Base-by-base conservation (phyloP, 2,888 invertebrate genomes). In the Drepanosiphum platanoidis region DNA sequence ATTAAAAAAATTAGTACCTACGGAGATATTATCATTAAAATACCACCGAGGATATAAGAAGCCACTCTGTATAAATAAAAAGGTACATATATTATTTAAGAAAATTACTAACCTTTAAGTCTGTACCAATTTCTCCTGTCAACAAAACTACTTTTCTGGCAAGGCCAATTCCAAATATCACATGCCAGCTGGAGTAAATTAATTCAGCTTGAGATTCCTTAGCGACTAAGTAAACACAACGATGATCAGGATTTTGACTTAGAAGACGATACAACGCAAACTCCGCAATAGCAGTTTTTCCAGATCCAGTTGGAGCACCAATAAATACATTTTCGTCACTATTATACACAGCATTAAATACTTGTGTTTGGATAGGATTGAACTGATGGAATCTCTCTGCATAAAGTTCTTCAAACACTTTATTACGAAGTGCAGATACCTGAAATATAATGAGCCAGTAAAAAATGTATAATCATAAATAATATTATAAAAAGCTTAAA, bases 351-450 rank as follows among this genome's bases (percentile, higher is more conserved):
- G 98, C 96, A 90, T 99, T 99, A 91, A 99, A 99, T 9, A 99
- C 98, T 92, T 98, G 97, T 0, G 99, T 99, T 90, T 99, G 99
- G 86, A 99, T 98, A 0, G 99, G 98, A 90, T 99, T 99, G 90
- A 99, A 99, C 90, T 97, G 97, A 2, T 94, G 94, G 89, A 97
- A 96, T 86, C 93, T 93, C 15, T 96, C 95, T 1, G 91, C 91
- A 89, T 99, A 99, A 66, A 99, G 91, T 15, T 92, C 91, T 89
- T 99, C 98, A 89, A 94, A 98, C 86, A 93, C 93, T 0, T 94
- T 91, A 90, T 98, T 97, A 88, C 98, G 90, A 32, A 99, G 90
- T 0, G 99, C 99, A 0, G 97, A 96, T 66, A 96, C 94, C 89
- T 89, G 80, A 4, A 79, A 5, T 5, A 77, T 64, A 66, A 61